phyloP scores from a whole-genome alignment of 2,113 vertebrate species.

The Prunella fulvescens region DNA sequence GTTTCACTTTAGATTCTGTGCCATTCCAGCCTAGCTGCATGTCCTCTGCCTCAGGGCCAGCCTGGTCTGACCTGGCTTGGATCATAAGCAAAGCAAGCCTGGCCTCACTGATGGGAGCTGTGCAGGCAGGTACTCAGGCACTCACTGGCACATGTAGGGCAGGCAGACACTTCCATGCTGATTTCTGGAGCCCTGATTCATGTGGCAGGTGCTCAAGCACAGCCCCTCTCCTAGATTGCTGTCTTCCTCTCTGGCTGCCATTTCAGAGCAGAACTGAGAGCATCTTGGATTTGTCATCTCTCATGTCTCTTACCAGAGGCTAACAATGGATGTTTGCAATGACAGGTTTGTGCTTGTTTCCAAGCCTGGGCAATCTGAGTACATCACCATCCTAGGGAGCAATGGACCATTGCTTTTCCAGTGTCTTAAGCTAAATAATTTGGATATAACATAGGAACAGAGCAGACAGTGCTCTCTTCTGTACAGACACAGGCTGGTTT shows the following conservation, averaged over 20 bases:
- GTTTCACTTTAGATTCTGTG: not conserved
- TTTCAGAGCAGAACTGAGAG: not conserved
- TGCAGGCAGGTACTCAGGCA: not conserved
- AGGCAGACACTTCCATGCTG: not conserved
- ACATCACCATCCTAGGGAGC: not conserved
- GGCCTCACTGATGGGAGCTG: not conserved
- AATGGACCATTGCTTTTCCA: not conserved
- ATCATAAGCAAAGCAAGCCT: not conserved
- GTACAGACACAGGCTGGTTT: not conserved
- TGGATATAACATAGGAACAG: not conserved
- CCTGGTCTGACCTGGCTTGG: not conserved
- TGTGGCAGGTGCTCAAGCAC: not conserved
- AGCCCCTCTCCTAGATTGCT: not conserved
- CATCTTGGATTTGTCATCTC: not conserved
- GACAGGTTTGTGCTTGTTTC: not conserved
- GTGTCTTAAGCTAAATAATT: not conserved
- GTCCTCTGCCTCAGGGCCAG: not conserved
- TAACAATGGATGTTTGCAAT: not conserved
- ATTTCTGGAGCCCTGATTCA: not conserved
- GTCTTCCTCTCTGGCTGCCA: not conserved
- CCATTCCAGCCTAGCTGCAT: not conserved
- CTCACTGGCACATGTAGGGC: fast-evolving
- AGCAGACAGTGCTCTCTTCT: not conserved
- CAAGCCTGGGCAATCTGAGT: not conserved
- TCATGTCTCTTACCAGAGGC: not conserved